Evolutionary conservation across 2,797 vertebrate genomes (phyloP), one percentile per base, ranked within the genome.

Genomic region (Sebastes matsubarae): DNA sequence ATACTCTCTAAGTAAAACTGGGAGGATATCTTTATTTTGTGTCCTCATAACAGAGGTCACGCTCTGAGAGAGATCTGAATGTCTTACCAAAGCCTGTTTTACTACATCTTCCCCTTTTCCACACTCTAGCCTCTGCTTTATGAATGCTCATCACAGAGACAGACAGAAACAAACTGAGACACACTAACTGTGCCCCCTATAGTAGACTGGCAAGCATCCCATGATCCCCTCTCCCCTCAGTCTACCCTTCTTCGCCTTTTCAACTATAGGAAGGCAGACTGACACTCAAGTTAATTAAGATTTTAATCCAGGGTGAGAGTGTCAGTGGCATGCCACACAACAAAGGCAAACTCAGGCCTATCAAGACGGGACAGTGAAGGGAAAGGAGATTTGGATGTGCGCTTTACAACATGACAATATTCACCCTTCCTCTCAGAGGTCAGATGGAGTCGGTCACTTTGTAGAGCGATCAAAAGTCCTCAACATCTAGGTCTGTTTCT

Each of bases 211-310:
- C 27, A 24, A 78, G 75, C 80, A 80, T 87, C 81, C 75, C 71
- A 81, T 86, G 90, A 85, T 84, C 75, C 75, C 38, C 63, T 46
- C 50, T n/a, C 74, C 80, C 59, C 68, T 65, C 57, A 16, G 29
- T 61, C 72, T 63, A 71, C 67, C 64, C 74, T 68, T 69, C 84
- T 86, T 68, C 84, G 58, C 78, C 72, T 87, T 80, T 86, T 88
- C 73, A 89, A 74, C 81, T 78, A 83, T 38, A 50, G 66, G 73
- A 87, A 84, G 80, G 86, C 79, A 87, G 79, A 77, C 81, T 93
- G 92, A 92, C 89, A 90, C 83, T 90, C 65, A 83, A 92, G 89
- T 94, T 95, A 94, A 95, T 95, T 95, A 94, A 92, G 94, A 94
- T 94, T 94, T 95, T 92, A 95, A 94, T 95, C 93, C 92, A 84